Evolutionary conservation across 2,113 vertebrate genomes (phyloP), one percentile per base, ranked within the genome.

Genomic region (Bombycilla garrulus): DNA sequence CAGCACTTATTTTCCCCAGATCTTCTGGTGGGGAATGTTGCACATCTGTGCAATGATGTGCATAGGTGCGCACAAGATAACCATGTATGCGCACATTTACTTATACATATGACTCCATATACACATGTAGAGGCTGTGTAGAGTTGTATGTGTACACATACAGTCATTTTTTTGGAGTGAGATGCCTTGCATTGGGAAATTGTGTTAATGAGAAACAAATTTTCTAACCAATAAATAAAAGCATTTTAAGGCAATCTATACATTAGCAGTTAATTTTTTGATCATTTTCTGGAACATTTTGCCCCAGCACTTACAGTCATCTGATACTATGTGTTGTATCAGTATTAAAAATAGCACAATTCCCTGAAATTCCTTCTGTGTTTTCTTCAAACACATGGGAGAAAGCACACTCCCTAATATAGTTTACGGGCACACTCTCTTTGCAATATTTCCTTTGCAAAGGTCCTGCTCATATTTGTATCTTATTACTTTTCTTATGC

Each of bases 401-500:
- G 80, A 92, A 97, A 97, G 62, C 90, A 92, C 78, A 95, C 89
- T 96, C 96, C 95, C 97, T 98, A 97, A 98, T 96, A 98, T 85
- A 89, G 98, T 98, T 98, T 98, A 97, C 88, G 79, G 94, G 94
- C 47, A 74, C 88, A 92, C 88, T 98, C 92, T 97, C 94, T 98
- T 97, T 97, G 96, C 94, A 97, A 98, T 98, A 98, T 98, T 98
- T 98, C 96, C 95, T 98, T 98, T 98, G 98, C 98, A 98, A 98
- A 98, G 97, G 98, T 98, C 97, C 98, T 98, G 97, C 97, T 98
- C 98, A 98, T 98, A 98, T 98, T 98, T 98, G 97, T 98, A 98
- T 99, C 98, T 98, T 99, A 98, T 99, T 99, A 98, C 98, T 99
- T 99, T 99, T 98, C 98, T 98, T 98, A 98, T 98, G 98, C 98